Conservation (phyloP, 2,113 vertebrate species). For the Anguilla japonica region DNA sequence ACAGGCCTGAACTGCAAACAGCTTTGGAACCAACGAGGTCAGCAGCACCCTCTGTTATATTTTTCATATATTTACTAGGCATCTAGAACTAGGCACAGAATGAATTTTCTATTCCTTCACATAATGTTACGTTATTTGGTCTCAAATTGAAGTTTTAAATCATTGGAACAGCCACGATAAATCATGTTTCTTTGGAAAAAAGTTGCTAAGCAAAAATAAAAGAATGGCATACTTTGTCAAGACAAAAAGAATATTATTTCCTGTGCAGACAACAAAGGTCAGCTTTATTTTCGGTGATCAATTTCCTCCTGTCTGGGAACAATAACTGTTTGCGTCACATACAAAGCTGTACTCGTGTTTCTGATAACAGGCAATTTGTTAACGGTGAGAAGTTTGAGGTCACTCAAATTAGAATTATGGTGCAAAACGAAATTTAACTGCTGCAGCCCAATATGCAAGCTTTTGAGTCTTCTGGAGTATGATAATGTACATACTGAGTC, state of each 20-base stretch:
- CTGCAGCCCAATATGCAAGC: background rate
- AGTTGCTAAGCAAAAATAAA: background rate
- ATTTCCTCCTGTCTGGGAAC: background rate
- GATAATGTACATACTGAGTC: background rate
- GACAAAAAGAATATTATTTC: background rate
- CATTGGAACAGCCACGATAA: background rate
- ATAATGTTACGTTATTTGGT: background rate
- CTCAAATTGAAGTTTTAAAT: background rate
- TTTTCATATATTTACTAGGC: background rate
- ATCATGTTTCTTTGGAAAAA: background rate
- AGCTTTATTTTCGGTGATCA: background rate
- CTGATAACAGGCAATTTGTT: background rate
- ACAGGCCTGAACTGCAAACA: slow-evolving; percentile 1
- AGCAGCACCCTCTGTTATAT: background rate
- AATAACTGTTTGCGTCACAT: background rate
- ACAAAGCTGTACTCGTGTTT: background rate
- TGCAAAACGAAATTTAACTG: background rate
- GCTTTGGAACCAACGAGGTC: background rate
- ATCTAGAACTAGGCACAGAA: background rate
- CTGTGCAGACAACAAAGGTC: background rate
- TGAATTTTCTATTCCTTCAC: background rate
- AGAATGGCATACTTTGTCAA: background rate
- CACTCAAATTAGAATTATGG: background rate
- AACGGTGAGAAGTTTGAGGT: background rate
- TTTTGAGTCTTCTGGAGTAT: background rate